A percentile compares a stretch with the other conserved stretches of the same genome.
Evolutionary conservation across 2,797 vertebrate genomes (phyloP).

Genomic region (Darevskia mixta): DNA sequence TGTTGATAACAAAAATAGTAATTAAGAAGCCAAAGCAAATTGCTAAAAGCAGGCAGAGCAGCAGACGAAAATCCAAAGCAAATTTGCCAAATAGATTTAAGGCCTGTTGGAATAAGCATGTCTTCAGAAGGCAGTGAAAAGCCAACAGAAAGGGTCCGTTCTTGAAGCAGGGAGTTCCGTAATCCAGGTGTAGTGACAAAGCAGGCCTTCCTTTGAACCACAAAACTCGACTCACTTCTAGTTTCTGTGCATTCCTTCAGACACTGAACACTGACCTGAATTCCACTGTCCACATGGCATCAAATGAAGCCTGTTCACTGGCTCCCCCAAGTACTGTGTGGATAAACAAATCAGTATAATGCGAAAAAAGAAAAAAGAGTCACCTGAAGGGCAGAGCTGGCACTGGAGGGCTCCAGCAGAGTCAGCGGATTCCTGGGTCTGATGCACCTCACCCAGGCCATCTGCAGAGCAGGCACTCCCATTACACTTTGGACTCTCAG

Average conservation of each 20-base stretch:
- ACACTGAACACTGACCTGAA: not conserved
- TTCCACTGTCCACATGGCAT: not conserved
- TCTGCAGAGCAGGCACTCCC: constrained; percentile 69
- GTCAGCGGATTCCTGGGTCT: not conserved
- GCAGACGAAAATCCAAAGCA: too few relatives aligned
- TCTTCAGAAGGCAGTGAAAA: too few relatives aligned
- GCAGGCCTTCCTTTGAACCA: not conserved
- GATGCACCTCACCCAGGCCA: not conserved
- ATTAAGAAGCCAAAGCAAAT: too few relatives aligned
- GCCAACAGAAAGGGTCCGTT: too few relatives aligned
- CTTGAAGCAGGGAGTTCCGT: too few relatives aligned
- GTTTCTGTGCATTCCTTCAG: not conserved
- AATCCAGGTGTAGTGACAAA: too few relatives aligned
- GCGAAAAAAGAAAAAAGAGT: not conserved
- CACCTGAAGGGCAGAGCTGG: constrained; percentile 79
- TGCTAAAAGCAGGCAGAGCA: too few relatives aligned
- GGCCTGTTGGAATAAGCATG: too few relatives aligned
- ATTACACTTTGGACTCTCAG: constrained; percentile 77
- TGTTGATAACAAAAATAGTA: too few relatives aligned
- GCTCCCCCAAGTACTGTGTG: not conserved
- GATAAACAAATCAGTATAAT: not conserved
- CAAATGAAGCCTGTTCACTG: not conserved
- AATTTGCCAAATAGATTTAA: too few relatives aligned
- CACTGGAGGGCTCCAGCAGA: constrained; percentile 51
- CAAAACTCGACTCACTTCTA: not conserved